Evolutionary conservation across 2,113 vertebrate species (phyloP), one percentile per base, ranked within the genome.

Genomic region (Oryctolagus cuniculus): DNA sequence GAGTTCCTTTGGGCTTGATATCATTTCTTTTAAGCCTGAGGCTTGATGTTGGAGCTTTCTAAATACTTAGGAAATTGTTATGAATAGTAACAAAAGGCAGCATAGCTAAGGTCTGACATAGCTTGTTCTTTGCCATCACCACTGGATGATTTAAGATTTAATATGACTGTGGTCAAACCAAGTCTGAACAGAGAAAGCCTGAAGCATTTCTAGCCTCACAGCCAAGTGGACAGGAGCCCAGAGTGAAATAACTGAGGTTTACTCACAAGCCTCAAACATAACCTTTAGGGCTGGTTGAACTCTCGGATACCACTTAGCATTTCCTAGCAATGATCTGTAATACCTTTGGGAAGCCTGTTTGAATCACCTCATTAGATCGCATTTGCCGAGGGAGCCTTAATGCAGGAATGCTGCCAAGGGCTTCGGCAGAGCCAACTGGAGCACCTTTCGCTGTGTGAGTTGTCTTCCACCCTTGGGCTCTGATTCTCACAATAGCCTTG

Each of bases 81-180:
- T 34, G 58, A 58, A 80, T 36, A 85, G 72, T 67, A 96, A 87
- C 87, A 78, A 94, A 97, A 94, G 69, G n/a, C 58, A 75, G 91
- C 93, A 95, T 94, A 96, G 87, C 89, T 91, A 89, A 84, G 0
- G 74, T 73, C 73, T 97, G 94, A 97, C 92, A 92, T 82, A 82
- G 73, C 63, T 81, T 34, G 93, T 88, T 87, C 92, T 88, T 66
- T 89, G 90, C 94, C 61, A 44, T 88, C 77, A 85, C 73, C 88
- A 96, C 88, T 64, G 49, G 85, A 93, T 97, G 95, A 96, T 96
- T 96, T 96, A 96, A 96, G 90, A 92, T 94, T 97, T 97, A 95
- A 95, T 96, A 93, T 86, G 92, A 96, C 49, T 95, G 90, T 92
- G 92, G 96, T 97, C 90, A 96, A 96, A 96, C 67, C 83, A 87